Evolutionary conservation across 1,140 invertebrate species (phyloP).

Genomic region (Drosophila setifemur): DNA sequence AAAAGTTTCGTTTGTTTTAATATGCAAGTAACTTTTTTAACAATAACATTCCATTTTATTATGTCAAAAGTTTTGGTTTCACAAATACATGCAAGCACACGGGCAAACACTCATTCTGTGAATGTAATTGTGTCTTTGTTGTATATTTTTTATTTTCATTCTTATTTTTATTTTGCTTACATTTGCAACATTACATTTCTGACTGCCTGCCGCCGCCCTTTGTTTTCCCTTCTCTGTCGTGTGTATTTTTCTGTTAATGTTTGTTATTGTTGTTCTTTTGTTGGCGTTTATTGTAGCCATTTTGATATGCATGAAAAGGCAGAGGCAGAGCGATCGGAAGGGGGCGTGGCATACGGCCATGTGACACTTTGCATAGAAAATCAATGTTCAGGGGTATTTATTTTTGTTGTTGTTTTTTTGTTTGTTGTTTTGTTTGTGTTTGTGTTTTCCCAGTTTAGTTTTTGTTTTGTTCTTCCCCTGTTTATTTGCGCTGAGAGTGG

Average conservation of each 20-base stretch:
- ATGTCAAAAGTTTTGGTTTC: conserved; percentile 81
- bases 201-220: conserved; percentile 69
- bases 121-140: conserved; percentile 47
- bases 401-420: conserved; percentile 41
- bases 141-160: conserved; percentile 58
- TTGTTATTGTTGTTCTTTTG: conserved; percentile 79
- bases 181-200: conserved; percentile 80
- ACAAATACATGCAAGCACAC: conserved; percentile 18
- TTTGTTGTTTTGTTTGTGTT: not conserved
- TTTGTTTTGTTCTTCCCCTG: not conserved
- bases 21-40: conserved; percentile 80
- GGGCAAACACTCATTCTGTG: conserved; percentile 14
- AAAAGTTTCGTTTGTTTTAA: conserved; percentile 81
- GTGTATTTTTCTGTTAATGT: conserved; percentile 71
- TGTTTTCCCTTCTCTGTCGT: conserved; percentile 48
- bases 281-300: conserved; percentile 77
- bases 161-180: conserved; percentile 69
- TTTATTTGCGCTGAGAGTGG: conserved; percentile 22
- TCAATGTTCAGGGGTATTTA: conserved; percentile 19
- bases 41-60: conserved; percentile 82
- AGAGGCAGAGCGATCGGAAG: conserved; percentile 15
- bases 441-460: no score
- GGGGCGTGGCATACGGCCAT: conserved; percentile 49
- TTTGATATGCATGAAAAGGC: conserved; percentile 75
- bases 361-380: conserved; percentile 53